These are phyloP conservation scores for Perca schrenkii DNA, from an alignment of 2,113 vertebrate species.

Conservation along the genomic window DNA sequence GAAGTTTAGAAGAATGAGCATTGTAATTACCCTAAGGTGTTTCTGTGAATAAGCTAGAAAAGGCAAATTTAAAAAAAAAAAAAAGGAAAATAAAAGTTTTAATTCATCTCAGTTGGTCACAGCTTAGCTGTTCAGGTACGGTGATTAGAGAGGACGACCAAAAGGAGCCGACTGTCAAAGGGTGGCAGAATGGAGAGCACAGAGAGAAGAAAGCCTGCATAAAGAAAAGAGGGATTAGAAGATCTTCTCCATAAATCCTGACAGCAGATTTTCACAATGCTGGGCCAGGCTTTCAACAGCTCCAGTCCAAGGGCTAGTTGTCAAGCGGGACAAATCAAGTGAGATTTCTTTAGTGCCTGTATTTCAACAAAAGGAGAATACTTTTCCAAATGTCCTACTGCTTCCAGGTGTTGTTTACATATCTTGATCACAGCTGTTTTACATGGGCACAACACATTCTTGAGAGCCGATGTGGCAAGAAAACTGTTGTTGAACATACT, in stretches of 20 bases:
- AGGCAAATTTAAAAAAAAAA: neutral
- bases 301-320: slow-evolving; percentile 8
- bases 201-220: slow-evolving; percentile 40
- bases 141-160: slow-evolving; percentile 34
- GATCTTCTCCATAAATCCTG: slow-evolving; percentile 62
- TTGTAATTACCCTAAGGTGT: neutral
- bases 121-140: slow-evolving; percentile 40
- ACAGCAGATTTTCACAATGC: slow-evolving; percentile 59
- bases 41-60: neutral
- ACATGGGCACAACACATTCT: neutral
- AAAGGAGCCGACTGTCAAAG: slow-evolving; percentile 39
- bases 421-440: neutral
- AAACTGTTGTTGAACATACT: neutral
- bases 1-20: neutral
- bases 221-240: slow-evolving; percentile 67
- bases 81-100: slow-evolving; percentile 23
- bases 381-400: neutral
- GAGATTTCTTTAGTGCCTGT: neutral
- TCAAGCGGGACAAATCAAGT: slow-evolving; percentile 24
- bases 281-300: slow-evolving; percentile 33
- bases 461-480: neutral
- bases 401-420: slow-evolving; percentile 5
- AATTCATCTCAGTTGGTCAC: slow-evolving; percentile 43
- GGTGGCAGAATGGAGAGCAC: slow-evolving; percentile 8
- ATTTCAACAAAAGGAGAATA: slow-evolving; percentile 17